Conservation (phyloP, 2,113 vertebrate genomes). For the Bettongia penicillata region DNA sequence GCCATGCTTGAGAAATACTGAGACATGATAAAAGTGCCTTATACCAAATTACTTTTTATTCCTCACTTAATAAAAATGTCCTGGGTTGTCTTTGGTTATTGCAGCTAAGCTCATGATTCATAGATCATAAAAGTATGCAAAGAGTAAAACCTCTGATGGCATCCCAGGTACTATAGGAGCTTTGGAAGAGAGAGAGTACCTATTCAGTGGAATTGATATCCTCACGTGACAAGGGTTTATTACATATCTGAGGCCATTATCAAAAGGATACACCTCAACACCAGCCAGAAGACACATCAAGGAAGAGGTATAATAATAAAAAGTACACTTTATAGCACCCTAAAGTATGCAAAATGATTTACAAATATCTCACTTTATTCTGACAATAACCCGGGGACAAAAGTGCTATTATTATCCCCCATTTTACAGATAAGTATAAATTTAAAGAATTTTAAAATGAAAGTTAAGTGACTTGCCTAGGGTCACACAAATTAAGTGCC, state of each 20-base stretch:
- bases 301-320: not conserved
- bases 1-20: slow-evolving; percentile 71
- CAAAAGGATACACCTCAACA: not conserved
- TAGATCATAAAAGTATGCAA: slow-evolving; percentile 65
- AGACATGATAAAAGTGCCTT: slow-evolving; percentile 58
- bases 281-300: not conserved
- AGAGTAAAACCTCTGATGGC: slow-evolving; percentile 45
- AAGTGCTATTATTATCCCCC: not conserved
- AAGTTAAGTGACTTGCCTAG: not conserved
- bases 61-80: slow-evolving; percentile 72
- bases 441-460: not conserved
- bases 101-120: slow-evolving; percentile 56
- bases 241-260: not conserved
- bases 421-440: not conserved
- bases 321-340: not conserved
- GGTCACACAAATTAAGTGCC: not conserved
- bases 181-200: not conserved
- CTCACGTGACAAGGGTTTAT: not conserved
- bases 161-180: slow-evolving; percentile 16
- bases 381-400: not conserved
- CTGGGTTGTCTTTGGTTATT: slow-evolving; percentile 62
- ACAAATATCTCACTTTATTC: not conserved
- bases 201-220: slow-evolving; percentile 1
- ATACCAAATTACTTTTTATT: slow-evolving; percentile 75
- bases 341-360: not conserved